These are phyloP conservation scores for Oligia fasciuncula DNA, from an alignment of 2,888 invertebrate genomes.

Conservation along the genomic window DNA sequence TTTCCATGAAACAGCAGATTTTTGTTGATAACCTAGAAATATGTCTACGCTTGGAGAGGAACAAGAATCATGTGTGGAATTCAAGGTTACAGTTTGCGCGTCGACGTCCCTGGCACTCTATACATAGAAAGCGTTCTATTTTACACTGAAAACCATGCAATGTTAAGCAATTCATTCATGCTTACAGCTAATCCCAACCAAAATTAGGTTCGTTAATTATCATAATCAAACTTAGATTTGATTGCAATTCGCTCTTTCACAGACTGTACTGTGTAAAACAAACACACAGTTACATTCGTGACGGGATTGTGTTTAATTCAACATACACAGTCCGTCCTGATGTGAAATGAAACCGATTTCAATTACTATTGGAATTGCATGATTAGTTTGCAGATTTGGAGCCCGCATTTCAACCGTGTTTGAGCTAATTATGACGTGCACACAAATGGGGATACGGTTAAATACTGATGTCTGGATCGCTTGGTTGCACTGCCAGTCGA, in stretches of 20 bases:
- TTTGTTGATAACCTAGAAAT: not conserved
- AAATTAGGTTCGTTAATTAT: slow-evolving; percentile 39
- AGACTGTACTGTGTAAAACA: slow-evolving; percentile 18
- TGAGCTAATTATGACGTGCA: slow-evolving; percentile 62
- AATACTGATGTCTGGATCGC: slow-evolving; percentile 40
- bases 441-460: slow-evolving; percentile 58
- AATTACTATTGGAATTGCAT: slow-evolving; percentile 59
- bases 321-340: slow-evolving; percentile 45
- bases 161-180: not conserved
- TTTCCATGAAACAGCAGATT: not conserved
- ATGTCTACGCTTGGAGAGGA: not conserved
- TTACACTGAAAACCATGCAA: not conserved
- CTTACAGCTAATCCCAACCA: slow-evolving; percentile 15
- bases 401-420: slow-evolving; percentile 57
- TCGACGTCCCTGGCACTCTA: not conserved
- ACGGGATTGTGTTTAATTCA: slow-evolving; percentile 49
- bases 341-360: slow-evolving; percentile 64
- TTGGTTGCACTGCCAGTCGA: slow-evolving; percentile 26
- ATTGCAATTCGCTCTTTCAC: slow-evolving; percentile 52
- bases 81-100: not conserved
- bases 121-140: not conserved
- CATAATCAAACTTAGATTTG: slow-evolving; percentile 49
- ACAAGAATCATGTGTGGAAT: not conserved
- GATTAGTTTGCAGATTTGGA: slow-evolving; percentile 63
- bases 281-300: slow-evolving; percentile 28